Conservation (phyloP, 2,113 vertebrate species). For the Petrocephalus zakoni region DNA sequence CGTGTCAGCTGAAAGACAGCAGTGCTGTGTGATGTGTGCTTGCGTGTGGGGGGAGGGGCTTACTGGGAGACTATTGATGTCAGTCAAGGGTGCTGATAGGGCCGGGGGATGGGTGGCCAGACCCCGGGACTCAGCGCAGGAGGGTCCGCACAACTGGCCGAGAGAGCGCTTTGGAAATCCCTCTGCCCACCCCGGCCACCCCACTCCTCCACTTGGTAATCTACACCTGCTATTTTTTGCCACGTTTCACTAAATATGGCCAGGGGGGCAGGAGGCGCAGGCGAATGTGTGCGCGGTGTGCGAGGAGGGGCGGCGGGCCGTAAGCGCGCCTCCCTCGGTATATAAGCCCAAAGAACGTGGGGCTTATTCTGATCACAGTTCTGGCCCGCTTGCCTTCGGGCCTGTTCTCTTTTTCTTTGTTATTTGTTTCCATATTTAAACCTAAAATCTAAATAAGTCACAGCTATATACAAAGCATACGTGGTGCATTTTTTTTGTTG, state of each 20-base stretch:
- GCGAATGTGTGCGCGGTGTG: slow-evolving; percentile 52
- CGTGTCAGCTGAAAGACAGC: slow-evolving; percentile 1
- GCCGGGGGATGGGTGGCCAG: slow-evolving; percentile 28
- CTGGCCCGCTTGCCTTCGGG: slow-evolving; percentile 24
- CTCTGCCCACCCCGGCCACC: slow-evolving; percentile 32
- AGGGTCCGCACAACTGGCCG: slow-evolving; percentile 55
- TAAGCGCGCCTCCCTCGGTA: slow-evolving; percentile 66
- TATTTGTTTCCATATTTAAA: not conserved
- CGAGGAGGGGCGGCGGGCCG: slow-evolving; percentile 33
- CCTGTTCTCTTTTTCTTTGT: slow-evolving; percentile 3
- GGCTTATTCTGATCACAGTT: slow-evolving; percentile 62
- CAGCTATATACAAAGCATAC: not conserved
- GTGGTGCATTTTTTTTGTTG: not conserved
- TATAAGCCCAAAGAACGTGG: slow-evolving; percentile 79
- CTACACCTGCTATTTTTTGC: slow-evolving; percentile 93
- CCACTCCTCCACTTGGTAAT: slow-evolving; percentile 47
- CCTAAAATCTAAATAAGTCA: slow-evolving; percentile 7
- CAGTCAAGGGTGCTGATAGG: not conserved
- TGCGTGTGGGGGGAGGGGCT: not conserved
- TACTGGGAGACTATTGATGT: slow-evolving; percentile 19
- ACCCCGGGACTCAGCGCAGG: slow-evolving; percentile 53
- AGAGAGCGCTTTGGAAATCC: slow-evolving; percentile 50
- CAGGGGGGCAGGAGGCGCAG: slow-evolving; percentile 62
- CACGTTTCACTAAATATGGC: slow-evolving; percentile 97
- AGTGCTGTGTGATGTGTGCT: slow-evolving; percentile 9